These are phyloP conservation scores for Myotis myotis DNA, from an alignment of 2,797 vertebrate genomes.

Conservation along the genomic window DNA sequence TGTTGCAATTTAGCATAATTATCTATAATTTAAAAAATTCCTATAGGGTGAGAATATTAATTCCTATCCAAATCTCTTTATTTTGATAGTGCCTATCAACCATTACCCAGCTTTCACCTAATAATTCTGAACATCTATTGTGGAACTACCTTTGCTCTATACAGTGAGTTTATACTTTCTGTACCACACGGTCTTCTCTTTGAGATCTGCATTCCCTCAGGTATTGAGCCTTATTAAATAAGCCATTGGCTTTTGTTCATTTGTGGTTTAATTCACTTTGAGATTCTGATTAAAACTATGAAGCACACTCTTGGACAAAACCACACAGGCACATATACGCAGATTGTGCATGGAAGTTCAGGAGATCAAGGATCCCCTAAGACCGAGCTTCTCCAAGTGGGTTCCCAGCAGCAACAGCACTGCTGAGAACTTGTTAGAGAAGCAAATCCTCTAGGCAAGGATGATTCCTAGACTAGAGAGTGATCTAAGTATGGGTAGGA, in stretches of 20 bases:
- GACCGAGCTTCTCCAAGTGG: background rate
- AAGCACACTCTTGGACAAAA: background rate
- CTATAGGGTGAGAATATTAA: slow-evolving; percentile 52
- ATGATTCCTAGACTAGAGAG: no score
- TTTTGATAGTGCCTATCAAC: slow-evolving; percentile 42
- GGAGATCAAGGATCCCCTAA: background rate
- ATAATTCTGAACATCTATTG: background rate
- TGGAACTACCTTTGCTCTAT: background rate
- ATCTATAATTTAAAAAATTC: slow-evolving; percentile 73
- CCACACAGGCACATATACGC: background rate
- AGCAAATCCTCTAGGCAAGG: background rate
- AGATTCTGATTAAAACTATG: background rate
- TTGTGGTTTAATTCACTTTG: background rate
- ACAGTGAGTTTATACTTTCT: background rate
- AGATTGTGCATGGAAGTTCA: background rate
- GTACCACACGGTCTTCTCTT: background rate
- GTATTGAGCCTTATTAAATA: background rate
- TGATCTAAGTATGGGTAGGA: no score
- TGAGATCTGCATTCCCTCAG: background rate
- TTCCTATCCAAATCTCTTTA: slow-evolving; percentile 53
- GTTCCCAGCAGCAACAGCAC: no score
- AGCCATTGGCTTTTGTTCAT: background rate
- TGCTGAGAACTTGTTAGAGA: background rate
- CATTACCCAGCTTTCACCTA: background rate
- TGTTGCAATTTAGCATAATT: slow-evolving; percentile 63